Evolutionary conservation across 2,888 invertebrate genomes (phyloP).

Genomic region (Pristionchus fissidentatus): DNA sequence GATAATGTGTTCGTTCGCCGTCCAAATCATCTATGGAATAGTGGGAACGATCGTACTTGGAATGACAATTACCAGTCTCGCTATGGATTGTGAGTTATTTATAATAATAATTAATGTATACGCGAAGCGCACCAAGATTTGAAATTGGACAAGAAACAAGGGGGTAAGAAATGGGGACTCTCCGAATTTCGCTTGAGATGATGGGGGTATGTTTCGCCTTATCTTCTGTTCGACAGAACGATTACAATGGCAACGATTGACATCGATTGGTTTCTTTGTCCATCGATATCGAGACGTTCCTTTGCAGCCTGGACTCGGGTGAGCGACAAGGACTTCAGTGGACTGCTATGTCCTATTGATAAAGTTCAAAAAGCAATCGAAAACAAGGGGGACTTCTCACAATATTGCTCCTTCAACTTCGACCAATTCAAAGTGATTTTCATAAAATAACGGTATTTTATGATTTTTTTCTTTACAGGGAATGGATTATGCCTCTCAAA

Average conservation of each 20-base stretch:
- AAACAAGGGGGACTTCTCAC: not conserved
- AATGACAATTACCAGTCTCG: slow-evolving; percentile 5
- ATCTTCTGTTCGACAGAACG: too few species aligned
- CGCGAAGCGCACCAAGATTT: too few species aligned
- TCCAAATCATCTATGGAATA: slow-evolving; percentile 11
- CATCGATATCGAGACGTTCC: too few species aligned
- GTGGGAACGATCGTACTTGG: not conserved
- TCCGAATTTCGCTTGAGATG: too few species aligned
- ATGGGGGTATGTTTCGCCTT: too few species aligned
- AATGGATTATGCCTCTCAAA: not conserved
- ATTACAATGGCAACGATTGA: too few species aligned
- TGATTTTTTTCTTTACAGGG: not conserved
- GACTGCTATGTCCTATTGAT: not conserved
- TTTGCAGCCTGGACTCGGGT: slow-evolving; percentile 3
- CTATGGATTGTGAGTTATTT: not conserved
- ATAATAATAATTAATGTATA: too few species aligned
- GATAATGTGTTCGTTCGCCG: slow-evolving; percentile 15
- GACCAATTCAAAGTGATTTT: not conserved
- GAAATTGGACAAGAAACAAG: too few species aligned
- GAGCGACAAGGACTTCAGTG: not conserved
- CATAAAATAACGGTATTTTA: not conserved
- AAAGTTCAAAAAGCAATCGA: not conserved
- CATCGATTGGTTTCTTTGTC: too few species aligned
- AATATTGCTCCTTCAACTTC: not conserved
- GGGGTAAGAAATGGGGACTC: too few species aligned